Conservation (phyloP, 2,113 vertebrate genomes). For the Perccottus glenii region DNA sequence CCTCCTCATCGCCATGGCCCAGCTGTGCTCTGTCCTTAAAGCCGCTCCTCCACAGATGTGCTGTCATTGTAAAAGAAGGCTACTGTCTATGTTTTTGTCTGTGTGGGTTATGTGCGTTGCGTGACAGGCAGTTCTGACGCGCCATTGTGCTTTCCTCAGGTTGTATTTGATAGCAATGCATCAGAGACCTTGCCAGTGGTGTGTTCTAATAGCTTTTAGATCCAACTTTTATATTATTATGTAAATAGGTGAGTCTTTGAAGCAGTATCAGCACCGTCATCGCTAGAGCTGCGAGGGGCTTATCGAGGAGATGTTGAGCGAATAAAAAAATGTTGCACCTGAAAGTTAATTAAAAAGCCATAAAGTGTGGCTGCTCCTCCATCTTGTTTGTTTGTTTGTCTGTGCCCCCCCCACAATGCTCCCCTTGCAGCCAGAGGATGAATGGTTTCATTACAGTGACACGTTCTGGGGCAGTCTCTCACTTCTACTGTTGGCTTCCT, state of each 20-base stretch:
- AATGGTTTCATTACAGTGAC: slow-evolving; percentile 77
- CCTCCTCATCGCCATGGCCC: slow-evolving; percentile 31
- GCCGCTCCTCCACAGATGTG: slow-evolving; percentile 19
- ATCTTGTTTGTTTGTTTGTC: slow-evolving; percentile 67
- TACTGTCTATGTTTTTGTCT: not conserved
- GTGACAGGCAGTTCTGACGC: slow-evolving; percentile 15
- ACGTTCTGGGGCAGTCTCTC: slow-evolving; percentile 60
- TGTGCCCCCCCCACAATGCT: slow-evolving; percentile 26
- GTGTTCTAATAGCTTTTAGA: slow-evolving; percentile 66
- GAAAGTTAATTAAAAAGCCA: slow-evolving; percentile 73
- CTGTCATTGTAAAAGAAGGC: not conserved
- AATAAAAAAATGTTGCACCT: slow-evolving; percentile 53
- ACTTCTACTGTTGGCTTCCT: slow-evolving; percentile 54
- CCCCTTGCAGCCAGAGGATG: slow-evolving; percentile 56
- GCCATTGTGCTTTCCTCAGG: slow-evolving; percentile 47
- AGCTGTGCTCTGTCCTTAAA: slow-evolving; percentile 49
- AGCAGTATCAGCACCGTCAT: slow-evolving; percentile 53
- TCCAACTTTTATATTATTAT: slow-evolving; percentile 70
- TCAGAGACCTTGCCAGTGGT: slow-evolving; percentile 63
- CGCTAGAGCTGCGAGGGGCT: slow-evolving; percentile 49
- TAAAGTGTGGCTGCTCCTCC: slow-evolving; percentile 41
- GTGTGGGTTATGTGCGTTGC: not conserved
- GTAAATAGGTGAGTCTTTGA: slow-evolving; percentile 67
- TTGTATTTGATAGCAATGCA: slow-evolving; percentile 56
- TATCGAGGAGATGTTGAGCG: slow-evolving; percentile 44